Conservation (phyloP, 2,797 vertebrate species). For the Naso thynnoides region DNA sequence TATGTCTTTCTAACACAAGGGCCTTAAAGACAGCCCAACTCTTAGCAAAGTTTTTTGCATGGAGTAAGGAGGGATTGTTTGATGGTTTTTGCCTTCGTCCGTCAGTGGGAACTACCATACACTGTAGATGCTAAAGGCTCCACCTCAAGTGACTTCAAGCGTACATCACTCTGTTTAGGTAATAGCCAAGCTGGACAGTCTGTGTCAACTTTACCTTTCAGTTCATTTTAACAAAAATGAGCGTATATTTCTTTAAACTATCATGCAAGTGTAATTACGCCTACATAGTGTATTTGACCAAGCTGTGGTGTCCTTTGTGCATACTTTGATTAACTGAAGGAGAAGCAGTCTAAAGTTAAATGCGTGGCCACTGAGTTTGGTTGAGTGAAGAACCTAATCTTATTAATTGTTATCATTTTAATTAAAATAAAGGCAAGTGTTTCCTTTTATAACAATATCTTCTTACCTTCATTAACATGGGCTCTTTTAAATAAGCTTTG, state of each 20-base stretch:
- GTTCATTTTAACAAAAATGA: slow-evolving; percentile 2
- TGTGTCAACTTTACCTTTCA: slow-evolving; percentile 3
- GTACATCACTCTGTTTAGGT: background rate
- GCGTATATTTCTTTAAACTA: background rate
- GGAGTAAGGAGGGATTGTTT: no score
- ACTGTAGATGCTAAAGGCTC: no score
- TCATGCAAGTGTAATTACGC: slow-evolving; percentile 12
- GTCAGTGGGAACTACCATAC: no score
- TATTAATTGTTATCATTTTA: slow-evolving; percentile 58
- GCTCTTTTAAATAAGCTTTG: slow-evolving; percentile 53
- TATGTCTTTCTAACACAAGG: no score
- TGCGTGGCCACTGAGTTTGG: slow-evolving; percentile 37
- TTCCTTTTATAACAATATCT: slow-evolving; percentile 40
- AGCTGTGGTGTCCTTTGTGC: slow-evolving; percentile 12
- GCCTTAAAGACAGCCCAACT: no score
- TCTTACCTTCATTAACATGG: slow-evolving; percentile 39
- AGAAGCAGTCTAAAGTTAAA: slow-evolving; percentile 34
- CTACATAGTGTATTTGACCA: slow-evolving; percentile 12
- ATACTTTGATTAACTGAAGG: slow-evolving; percentile 34
- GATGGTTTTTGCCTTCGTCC: no score
- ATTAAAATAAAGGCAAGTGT: slow-evolving; percentile 50
- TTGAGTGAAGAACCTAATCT: slow-evolving; percentile 38
- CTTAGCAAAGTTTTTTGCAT: no score
- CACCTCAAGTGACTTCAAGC: background rate
- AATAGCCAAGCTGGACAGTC: background rate